Evolutionary conservation across 2,113 vertebrate species (phyloP), one percentile per base, ranked within the genome.

Genomic region (Pimephales promelas): DNA sequence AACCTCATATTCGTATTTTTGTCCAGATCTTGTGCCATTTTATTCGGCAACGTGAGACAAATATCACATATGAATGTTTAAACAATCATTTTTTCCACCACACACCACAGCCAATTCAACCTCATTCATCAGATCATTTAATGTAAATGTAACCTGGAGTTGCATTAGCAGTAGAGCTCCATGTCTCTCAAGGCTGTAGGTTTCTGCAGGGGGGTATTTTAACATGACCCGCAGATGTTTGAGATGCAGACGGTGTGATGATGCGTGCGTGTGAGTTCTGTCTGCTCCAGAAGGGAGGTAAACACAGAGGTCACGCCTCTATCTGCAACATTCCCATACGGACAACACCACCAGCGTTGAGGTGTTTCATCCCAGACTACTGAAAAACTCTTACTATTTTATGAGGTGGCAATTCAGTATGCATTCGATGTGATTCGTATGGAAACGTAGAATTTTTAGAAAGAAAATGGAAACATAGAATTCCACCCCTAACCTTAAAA

Each of bases 281-380:
- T 91, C 91, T 83, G 68, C 81, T 84, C 71, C 57, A 47, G 77
- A 61, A 71, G 85, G 82, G 87, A 89, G 85, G 75, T 79, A 86
- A 90, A 88, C 66, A 73, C 34, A 76, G 47, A 61, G 47, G 86
- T 87, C 78, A 88, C 9, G 82, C 49, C 83, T 89, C 89, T 90
- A 86, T 83, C 77, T 87, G 89, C 83, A 79, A 54, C 89, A 88
- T 71, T 71, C 72, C 28, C 81, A 59, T n/a, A 59, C n/a, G 28
- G 83, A 79, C 84, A 87, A 71, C 86, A 87, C 88, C 87, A 73
- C 71, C 64, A 66, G 40, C 57, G 6, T 54, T 54, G 52, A 13
- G 22, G 24, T 45, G 11, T 14, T 71, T 71, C 40, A 71, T 24
- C 22, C 2, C 36, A 71, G 11, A 45, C n/a, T 45, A 11, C 11